phyloP scores from a whole-genome alignment of 1,140 invertebrate genomes.

The Hormaphis cornu region DNA sequence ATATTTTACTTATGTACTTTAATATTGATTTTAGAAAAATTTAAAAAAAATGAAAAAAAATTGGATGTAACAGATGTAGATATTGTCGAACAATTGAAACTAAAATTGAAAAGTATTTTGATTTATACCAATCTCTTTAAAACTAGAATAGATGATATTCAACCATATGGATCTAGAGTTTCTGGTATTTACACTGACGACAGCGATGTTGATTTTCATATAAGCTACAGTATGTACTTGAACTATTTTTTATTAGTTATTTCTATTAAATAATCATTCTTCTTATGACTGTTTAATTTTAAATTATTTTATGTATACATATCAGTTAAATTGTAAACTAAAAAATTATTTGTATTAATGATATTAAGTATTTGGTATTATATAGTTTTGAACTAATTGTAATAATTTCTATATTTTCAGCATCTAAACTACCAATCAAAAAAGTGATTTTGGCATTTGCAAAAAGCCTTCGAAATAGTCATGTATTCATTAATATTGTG shows the following conservation, averaged over 20 bases:
- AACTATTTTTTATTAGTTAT: background rate
- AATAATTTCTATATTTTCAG: background rate
- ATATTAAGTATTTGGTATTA: background rate
- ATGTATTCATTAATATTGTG: constrained; percentile 39
- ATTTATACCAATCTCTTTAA: background rate
- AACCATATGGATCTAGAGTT: constrained; percentile 45
- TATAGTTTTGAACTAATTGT: background rate
- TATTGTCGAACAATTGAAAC: background rate
- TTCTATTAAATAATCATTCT: background rate
- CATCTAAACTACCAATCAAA: background rate
- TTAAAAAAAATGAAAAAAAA: background rate
- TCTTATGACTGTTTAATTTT: background rate
- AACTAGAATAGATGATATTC: background rate
- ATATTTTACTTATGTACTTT: background rate
- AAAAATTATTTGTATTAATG: too few species aligned
- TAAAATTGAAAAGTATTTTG: background rate
- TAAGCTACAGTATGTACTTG: constrained; percentile 42
- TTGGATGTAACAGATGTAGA: background rate
- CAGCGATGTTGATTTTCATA: constrained; percentile 47
- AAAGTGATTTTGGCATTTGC: background rate
- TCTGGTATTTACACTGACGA: constrained; percentile 42
- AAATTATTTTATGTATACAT: too few species aligned
- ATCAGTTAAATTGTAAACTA: too few species aligned
- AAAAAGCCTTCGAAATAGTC: constrained; percentile 5
- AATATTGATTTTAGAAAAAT: background rate